Base-by-base conservation (phyloP, 1,140 invertebrate species). In the Asbolus verrucosus region DNA sequence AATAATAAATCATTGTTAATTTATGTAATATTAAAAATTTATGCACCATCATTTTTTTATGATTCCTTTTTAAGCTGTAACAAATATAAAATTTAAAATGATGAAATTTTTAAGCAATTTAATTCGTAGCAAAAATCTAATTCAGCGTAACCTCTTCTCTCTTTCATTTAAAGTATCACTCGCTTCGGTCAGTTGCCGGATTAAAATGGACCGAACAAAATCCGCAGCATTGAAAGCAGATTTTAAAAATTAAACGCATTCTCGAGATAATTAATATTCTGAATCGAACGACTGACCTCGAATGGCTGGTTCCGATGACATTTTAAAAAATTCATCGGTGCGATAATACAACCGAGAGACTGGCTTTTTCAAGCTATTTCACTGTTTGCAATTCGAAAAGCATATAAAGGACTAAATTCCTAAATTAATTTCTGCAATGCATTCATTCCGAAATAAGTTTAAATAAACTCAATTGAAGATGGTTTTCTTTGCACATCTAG, bases 231-330 rank as follows among this genome's bases (percentile, higher is more conserved):
- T 3, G 6, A 11, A 36, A 36, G 33, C 11, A n/a, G 33, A 36
- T 6, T 36, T 36, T 36, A 8, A 36, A 36, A 50, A 50, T 50
- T 50, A n/a, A 18, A 21, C 16, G 16, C 13, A 21, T 19, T 14
- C 16, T 50, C 15, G 9, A n/a, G n/a, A 19, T 18, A 19, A 50
- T 21, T 50, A 50, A 50, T 21, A 50, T 50, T 50, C 43, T 1
- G 43, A 50, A n/a, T 18, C 18, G 43, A 21, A 50, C 19, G 43
- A 50, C 43, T 50, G 21, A 50, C 43, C 18, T 50, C 43, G 6
- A 50, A 50, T 36, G 5, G 5, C 11, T n/a, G 33, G 33, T 36
- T 36, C 33, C 5, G 33, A 36, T 36, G 33, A 36, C 33, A 36
- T 11, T 36, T 36, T n/a, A 36, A 36, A 36, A 36, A 6, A 36